A percentile compares a stretch with the other conserved stretches of the same genome.
Conservation (phyloP, 2,888 invertebrate genomes). For the Ophonus ardosiacus region DNA sequence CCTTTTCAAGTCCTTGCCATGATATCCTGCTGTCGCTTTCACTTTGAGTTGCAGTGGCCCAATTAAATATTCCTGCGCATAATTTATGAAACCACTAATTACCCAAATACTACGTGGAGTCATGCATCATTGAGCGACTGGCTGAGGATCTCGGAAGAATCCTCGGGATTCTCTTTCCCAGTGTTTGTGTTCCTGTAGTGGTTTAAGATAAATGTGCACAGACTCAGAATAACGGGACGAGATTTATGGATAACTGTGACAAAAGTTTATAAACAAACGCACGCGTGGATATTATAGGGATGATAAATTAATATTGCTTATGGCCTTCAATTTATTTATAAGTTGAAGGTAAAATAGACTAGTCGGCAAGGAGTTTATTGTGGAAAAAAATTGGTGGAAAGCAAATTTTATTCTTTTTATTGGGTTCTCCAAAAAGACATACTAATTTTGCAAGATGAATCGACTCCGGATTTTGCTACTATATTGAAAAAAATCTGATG, state of each 20-base stretch:
- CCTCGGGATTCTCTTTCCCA: background rate
- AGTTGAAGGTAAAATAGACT: background rate
- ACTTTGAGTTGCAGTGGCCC: background rate
- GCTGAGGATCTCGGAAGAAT: background rate
- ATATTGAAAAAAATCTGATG: too few species aligned
- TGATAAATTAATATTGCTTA: background rate
- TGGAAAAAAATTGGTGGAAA: too few species aligned
- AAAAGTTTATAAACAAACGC: background rate
- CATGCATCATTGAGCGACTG: conserved; percentile 24
- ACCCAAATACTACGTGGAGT: conserved; percentile 20
- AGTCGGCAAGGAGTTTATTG: too few species aligned
- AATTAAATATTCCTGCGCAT: conserved; percentile 26
- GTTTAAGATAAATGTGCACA: background rate
- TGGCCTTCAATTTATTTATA: background rate
- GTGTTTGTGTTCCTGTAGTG: background rate
- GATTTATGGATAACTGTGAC: background rate
- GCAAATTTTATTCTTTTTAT: too few species aligned
- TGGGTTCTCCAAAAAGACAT: too few species aligned
- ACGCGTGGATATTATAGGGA: background rate
- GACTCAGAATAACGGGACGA: background rate
- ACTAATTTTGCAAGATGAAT: too few species aligned
- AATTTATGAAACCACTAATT: conserved; percentile 44
- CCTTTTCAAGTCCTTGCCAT: background rate
- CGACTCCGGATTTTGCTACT: too few species aligned
- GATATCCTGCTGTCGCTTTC: background rate